phyloP scores from a whole-genome alignment of 2,888 invertebrate genomes.

The Endotricha flammealis region DNA sequence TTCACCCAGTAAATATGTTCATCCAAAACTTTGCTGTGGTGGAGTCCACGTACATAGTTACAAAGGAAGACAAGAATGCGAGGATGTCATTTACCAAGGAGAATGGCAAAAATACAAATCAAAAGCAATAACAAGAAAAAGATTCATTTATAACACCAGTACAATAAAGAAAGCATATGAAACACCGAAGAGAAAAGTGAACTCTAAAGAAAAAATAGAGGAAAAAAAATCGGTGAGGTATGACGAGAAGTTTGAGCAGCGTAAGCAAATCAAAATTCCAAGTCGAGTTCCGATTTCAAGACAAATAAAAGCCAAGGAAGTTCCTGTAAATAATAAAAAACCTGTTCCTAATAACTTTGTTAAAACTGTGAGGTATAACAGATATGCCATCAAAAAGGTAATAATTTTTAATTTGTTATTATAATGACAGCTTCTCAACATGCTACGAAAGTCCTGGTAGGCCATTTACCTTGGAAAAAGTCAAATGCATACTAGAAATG shows the following conservation, averaged over 20 bases:
- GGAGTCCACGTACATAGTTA: slow-evolving; percentile 63
- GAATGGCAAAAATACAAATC: slow-evolving; percentile 49
- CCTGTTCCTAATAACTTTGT: slow-evolving; percentile 15
- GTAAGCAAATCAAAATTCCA: neutral
- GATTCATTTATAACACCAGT: slow-evolving; percentile 25
- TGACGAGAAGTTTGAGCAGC: neutral
- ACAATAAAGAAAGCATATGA: slow-evolving; percentile 25
- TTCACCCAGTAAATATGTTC: slow-evolving; percentile 24
- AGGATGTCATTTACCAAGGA: slow-evolving; percentile 66
- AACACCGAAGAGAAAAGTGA: slow-evolving; percentile 21
- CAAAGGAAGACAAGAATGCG: slow-evolving; percentile 44
- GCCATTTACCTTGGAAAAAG: no score
- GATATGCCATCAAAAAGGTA: slow-evolving; percentile 34
- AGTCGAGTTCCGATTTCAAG: slow-evolving; percentile 11
- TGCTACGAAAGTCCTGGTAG: no score
- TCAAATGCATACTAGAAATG: no score
- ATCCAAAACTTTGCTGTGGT: slow-evolving; percentile 44
- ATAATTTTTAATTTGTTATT: neutral
- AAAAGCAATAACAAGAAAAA: slow-evolving; percentile 26
- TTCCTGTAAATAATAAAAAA: slow-evolving; percentile 12
- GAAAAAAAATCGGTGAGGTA: slow-evolving; percentile 6
- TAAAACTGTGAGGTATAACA: slow-evolving; percentile 11
- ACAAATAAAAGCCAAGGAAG: slow-evolving; percentile 16
- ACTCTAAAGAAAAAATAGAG: slow-evolving; percentile 24
- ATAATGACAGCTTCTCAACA: neutral